Evolutionary conservation across 2,888 invertebrate species (phyloP), one percentile per base, ranked within the genome.

Genomic region (Biston stratarius): DNA sequence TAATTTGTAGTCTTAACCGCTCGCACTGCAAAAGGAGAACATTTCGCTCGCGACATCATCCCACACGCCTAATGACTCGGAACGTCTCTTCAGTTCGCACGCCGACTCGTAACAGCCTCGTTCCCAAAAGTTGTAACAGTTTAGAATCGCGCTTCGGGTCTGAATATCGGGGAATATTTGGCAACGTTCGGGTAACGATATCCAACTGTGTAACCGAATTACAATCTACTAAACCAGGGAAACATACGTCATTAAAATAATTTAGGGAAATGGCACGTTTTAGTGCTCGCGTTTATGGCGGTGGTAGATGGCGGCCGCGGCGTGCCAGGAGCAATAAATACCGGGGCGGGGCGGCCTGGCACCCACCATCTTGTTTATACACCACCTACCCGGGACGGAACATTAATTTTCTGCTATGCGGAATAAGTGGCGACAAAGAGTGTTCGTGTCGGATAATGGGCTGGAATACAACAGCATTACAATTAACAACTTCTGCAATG

Each of bases 231-330:
- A 85, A 87, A 86, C 78, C 77, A 77, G 79, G 79, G 74, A 83
- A 86, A 82, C 83, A 86, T 88, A 87, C 86, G 83, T 88, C 89
- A 89, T 90, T 88, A 86, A 89, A 89, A 89, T 90, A 88, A 90
- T 90, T 88, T 88, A 85, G 85, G 86, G 82, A 88, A 91, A 90
- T 85, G 83, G 86, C 86, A 88, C 86, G 85, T 88, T 91, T 89
- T 85, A 88, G 84, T 87, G 84, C 81, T 83, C 81, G 84, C 86
- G 81, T 91, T 90, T 88, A 90, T 88, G 86, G 85, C 82, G 79
- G 80, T 78, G 83, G 83, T 83, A 79, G 83, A 84, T 82, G 79
- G 75, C 73, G 80, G 77, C 79, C 78, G 80, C 83, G 76, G 76
- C 82, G 83, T 85, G 87, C 88, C 87, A 87, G 83, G 75, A 83